phyloP scores from a whole-genome alignment of 2,797 vertebrate species.

The Benthosema pterotum region DNA sequence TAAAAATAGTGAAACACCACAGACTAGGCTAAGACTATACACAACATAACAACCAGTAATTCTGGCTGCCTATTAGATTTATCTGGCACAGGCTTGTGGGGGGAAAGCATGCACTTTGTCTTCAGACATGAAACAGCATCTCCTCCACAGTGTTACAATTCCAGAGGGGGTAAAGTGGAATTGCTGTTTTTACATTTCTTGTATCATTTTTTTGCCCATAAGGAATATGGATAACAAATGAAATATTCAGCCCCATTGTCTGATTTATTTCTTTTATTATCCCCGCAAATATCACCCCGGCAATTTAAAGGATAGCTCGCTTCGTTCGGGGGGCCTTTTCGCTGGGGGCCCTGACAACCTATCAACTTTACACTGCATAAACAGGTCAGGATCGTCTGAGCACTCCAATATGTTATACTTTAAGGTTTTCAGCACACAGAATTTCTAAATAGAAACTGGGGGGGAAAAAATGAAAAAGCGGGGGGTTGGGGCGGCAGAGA shows the following conservation, averaged over 20 bases:
- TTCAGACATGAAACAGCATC: conserved; percentile 82
- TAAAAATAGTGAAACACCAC: conserved; percentile 64
- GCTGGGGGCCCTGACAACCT: conserved; percentile 84
- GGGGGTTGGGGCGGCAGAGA: no score
- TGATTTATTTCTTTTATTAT: conserved; percentile 92
- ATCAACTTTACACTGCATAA: conserved; percentile 82
- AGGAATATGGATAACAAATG: conserved; percentile 94
- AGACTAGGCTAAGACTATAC: conserved; percentile 77
- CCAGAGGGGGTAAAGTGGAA: conserved; percentile 82
- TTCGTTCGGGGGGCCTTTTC: conserved; percentile 79
- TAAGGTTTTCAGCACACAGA: conserved; percentile 78
- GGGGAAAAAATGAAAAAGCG: conserved; percentile 45
- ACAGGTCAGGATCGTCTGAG: conserved; percentile 83
- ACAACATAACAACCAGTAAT: conserved; percentile 84
- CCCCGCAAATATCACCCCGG: conserved; percentile 84
- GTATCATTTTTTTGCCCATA: conserved; percentile 87
- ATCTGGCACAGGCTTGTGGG: conserved; percentile 75
- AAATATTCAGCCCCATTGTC: conserved; percentile 90
- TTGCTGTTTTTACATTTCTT: conserved; percentile 89
- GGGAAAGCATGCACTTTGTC: conserved; percentile 78
- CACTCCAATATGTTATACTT: conserved; percentile 80
- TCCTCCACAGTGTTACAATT: conserved; percentile 80
- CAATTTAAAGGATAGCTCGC: conserved; percentile 85
- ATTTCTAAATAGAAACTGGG: conserved; percentile 76
- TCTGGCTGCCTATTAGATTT: conserved; percentile 82